Percentiles rank a stretch among this genome's conserved stretches.
These are phyloP conservation scores for Bellardia bayeri DNA, from an alignment of 2,888 invertebrate species.

Conservation along the genomic window DNA sequence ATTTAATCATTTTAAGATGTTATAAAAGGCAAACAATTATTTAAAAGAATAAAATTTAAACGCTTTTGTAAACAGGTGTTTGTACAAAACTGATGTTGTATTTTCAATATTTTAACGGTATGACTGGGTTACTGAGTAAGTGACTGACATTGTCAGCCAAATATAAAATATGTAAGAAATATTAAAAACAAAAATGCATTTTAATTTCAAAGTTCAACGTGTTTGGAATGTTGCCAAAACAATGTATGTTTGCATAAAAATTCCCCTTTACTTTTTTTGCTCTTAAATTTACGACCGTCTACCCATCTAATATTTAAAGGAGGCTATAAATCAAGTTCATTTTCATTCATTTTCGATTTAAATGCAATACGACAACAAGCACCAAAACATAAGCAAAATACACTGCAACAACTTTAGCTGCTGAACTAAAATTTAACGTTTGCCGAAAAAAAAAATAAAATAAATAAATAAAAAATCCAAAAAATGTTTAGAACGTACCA, in stretches of 20 bases:
- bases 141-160: conserved; percentile 57
- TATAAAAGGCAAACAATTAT: no score
- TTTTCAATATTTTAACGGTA: conserved; percentile 28
- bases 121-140: conserved; percentile 52
- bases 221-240: conserved; percentile 62
- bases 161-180: neutral
- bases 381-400: conserved; percentile 42
- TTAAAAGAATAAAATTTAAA: neutral
- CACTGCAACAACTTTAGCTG: conserved; percentile 6
- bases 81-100: neutral
- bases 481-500: conserved; percentile 54
- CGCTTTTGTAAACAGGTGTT: conserved; percentile 37
- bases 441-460: neutral
- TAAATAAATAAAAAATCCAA: neutral
- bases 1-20: no score
- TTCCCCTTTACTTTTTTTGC: conserved; percentile 34
- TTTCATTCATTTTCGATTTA: conserved; percentile 70
- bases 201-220: conserved; percentile 55
- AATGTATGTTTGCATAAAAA: conserved; percentile 20
- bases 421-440: conserved; percentile 20
- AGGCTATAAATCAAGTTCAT: conserved; percentile 72
- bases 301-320: conserved; percentile 68
- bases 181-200: conserved; percentile 53
- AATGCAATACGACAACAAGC: conserved; percentile 59
- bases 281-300: conserved; percentile 66